Evolutionary conservation across 2,797 vertebrate genomes (phyloP), one percentile per base, ranked within the genome.

Genomic region (Sebastes nivosus): DNA sequence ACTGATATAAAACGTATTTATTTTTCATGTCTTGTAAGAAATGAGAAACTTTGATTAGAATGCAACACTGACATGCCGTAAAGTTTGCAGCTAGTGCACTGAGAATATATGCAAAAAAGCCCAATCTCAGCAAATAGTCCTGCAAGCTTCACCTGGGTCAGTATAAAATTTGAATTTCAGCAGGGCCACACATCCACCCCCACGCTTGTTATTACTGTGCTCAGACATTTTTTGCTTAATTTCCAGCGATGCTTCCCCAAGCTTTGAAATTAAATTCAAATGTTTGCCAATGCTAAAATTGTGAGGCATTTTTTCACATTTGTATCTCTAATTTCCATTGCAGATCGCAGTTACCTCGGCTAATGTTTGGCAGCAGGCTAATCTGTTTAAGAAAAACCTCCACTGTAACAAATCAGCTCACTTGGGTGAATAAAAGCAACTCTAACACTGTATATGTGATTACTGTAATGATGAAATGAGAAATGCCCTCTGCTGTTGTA

Each of bases 321-420:
- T 66, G 29, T 52, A 42, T 38, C 67, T 72, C 38, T 57, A 14
- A 84, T 82, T 85, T 83, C 71, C 71, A 80, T 77, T 74, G 61
- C 83, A 80, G 50, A 73, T 76, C 10, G 14, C 20, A 2, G 60
- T 67, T 79, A 77, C 69, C 55, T 75, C 22, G 2, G 78, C 80
- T 86, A 77, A 77, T 79, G 74, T 81, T 80, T 79, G 60, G 67
- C 72, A 87, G 85, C 67, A 67, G 83, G 30, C 25, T 72, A 42
- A 83, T 82, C 58, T 78, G 70, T 77, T 81, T 54, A 75, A 72
- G 75, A 59, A 75, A 75, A 75, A 81, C 67, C 55, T 73, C 52
- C 61, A 38, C 66, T 68, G 77, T 64, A 73, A 79, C 57, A 72
- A 83, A 78, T 70, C 78, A 67, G 57, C 70, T 76, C 64, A 42